phyloP scores from a whole-genome alignment of 2,113 vertebrate species.

The Laticauda laticaudata region DNA sequence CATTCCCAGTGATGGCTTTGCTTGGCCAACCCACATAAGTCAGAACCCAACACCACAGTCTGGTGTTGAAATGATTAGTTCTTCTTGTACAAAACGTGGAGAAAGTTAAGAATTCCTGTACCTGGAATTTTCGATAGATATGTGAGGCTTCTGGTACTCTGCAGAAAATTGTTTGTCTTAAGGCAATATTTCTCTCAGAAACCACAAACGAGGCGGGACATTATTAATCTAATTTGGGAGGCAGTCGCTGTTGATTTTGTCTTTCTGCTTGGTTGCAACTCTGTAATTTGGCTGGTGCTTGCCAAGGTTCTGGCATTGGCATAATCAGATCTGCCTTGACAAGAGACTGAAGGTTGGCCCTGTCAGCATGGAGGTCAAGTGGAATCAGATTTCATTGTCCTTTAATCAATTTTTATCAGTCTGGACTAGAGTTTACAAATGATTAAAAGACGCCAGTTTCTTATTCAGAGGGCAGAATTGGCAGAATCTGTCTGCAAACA shows the following conservation, averaged over 20 bases:
- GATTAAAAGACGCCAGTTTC: not conserved
- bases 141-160: slow-evolving; percentile 4
- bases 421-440: not conserved
- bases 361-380: not conserved
- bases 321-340: not conserved
- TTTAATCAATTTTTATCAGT: not conserved
- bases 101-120: not conserved
- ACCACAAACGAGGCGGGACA: slow-evolving; percentile 44
- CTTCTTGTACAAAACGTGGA: not conserved
- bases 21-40: not conserved
- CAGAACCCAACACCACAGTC: not conserved
- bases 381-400: not conserved
- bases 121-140: slow-evolving; percentile 1
- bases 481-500: not conserved
- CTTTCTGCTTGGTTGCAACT: slow-evolving; percentile 31
- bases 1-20: not conserved
- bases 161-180: slow-evolving; percentile 53
- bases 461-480: not conserved
- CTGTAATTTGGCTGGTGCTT: slow-evolving; percentile 22
- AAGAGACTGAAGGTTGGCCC: not conserved
- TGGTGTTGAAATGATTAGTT: not conserved
- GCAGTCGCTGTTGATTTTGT: slow-evolving; percentile 45
- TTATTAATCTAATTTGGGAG: slow-evolving; percentile 54
- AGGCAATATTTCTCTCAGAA: slow-evolving; percentile 46
- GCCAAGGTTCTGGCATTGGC: not conserved